Base-by-base conservation (phyloP, 2,113 vertebrate genomes). In the Pedionomus torquatus region DNA sequence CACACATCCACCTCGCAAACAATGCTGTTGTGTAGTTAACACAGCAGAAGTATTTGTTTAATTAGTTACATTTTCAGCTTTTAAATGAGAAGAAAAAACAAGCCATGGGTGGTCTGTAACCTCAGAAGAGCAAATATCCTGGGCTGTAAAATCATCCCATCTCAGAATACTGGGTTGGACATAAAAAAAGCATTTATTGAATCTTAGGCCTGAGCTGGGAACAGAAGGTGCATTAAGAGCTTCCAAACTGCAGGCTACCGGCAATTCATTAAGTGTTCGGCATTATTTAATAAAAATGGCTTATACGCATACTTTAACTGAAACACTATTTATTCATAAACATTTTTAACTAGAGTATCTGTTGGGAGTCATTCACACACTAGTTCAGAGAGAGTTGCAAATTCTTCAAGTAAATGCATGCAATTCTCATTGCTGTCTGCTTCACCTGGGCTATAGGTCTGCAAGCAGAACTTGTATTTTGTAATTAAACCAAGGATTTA, bases 201-300 rank as follows among this genome's bases (percentile, higher is more conserved):
- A 95, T 92, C 74, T 93, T 95, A 90, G 78, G 41, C 83, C 89
- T 94, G 85, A 97, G 79, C 90, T 52, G 93, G 90, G 87, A 98
- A 98, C 98, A 98, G 97, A 98, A 97, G 94, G 90, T 63, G 84
- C 95, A 98, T 98, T 98, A 98, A 98, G 91, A 97, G 95, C 80
- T 76, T 90, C 46, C 87, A 97, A 98, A 98, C 82, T 87, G 77
- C 89, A 95, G 76, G 68, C 87, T 91, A 96, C 96, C 39, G 23
- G 89, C 93, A 95, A 90, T 93, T 95, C 90, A 95, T 84, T 88
- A 96, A 96, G 95, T 93, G 96, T 94, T 92, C 21, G 19, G 72
- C 90, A 98, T 97, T 97, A 98, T 97, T 98, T 97, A 94, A 97
- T 97, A 97, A 97, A 97, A 97, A 92, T 80, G 68, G 87, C 78